Conservation (phyloP, 2,113 vertebrate species). For the Clupea harengus region DNA sequence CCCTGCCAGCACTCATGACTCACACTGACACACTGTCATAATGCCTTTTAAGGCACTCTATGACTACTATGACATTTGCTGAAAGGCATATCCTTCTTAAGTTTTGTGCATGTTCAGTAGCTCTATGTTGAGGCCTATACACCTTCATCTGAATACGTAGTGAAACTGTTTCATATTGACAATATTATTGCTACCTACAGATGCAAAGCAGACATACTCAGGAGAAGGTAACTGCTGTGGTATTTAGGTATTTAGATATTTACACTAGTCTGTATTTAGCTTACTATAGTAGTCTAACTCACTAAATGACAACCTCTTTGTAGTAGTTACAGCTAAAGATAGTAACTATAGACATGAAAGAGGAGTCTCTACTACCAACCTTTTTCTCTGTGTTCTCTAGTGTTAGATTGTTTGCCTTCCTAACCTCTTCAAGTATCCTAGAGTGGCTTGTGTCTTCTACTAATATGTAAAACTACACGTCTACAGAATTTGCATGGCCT, state of each 20-base stretch:
- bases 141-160: too few species aligned
- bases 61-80: too few species aligned
- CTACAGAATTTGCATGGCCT: not conserved
- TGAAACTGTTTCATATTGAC: not conserved
- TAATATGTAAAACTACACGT: not conserved
- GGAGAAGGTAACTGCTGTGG: conserved; percentile 62
- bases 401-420: not conserved
- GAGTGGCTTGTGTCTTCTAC: not conserved
- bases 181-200: conserved; percentile 55
- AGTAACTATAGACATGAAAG: not conserved
- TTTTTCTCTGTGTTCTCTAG: not conserved
- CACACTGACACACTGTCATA: too few species aligned
- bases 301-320: not conserved
- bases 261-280: conserved; percentile 15
- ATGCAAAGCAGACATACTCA: conserved; percentile 69
- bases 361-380: not conserved
- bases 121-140: too few species aligned
- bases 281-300: not conserved
- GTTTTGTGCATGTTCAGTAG: too few species aligned
- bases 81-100: too few species aligned
- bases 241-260: conserved; percentile 7
- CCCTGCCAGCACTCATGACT: too few species aligned
- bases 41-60: too few species aligned
- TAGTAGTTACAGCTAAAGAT: not conserved
- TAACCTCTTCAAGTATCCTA: not conserved